Evolutionary conservation across 2,797 vertebrate species (phyloP), one percentile per base, ranked within the genome.

Genomic region (Staurois parvus): DNA sequence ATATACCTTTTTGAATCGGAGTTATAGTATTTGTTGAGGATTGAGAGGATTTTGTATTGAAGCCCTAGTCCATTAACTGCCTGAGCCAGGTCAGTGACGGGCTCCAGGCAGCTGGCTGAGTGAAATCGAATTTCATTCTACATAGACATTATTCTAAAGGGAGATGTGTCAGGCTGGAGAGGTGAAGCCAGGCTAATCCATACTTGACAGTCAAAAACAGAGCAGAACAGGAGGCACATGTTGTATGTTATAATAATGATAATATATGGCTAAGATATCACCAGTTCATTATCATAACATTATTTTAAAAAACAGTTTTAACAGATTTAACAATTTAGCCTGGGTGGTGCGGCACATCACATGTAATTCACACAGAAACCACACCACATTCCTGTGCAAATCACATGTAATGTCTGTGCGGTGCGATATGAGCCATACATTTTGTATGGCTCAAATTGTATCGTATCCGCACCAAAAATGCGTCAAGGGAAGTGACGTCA

Each of bases 61-160:
- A 74, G 42, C 29, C 10, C n/a, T 48, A 62, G 42, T 74, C 8
- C 69, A 74, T 76, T 28, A 42, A 59, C 72, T 81, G 45, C 48
- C n/a, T n/a, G 26, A 21, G 48, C 21, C 72, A 30, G 21, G 9
- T 59, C 34, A 68, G 73, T 76, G 84, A 85, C 45, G 24, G 30
- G 78, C 29, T 48, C 13, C 40, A 56, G 84, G 79, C 78, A 85
- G 45, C 17, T 70, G 84, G 64, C 19, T 76, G 72, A 81, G 79
- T 59, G 52, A 10, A 69, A 76, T 81, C 64, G 81, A 67, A 79
- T 79, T 75, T 80, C 11, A 67, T 75, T 28, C 37, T 76, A 64
- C 28, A 66, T 19, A 85, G 77, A 68, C n/a, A 64, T 28, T 76
- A 64, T 52, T 30, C 24, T 74, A 29, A n/a, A 37, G 24, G 30